These are phyloP conservation scores for Antheraea assamensis DNA, from an alignment of 2,888 invertebrate species.

Conservation along the genomic window DNA sequence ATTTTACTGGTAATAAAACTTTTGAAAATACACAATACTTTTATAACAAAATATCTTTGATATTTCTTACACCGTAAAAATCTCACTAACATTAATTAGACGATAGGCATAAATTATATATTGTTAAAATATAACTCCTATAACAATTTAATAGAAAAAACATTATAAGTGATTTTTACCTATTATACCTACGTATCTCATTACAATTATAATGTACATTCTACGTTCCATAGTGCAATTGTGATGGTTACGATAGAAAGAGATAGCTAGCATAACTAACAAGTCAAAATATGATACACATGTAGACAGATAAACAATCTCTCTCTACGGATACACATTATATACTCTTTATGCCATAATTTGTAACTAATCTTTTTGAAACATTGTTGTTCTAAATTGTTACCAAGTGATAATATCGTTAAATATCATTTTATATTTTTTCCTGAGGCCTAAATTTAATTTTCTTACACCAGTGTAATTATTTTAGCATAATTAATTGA, in stretches of 20 bases:
- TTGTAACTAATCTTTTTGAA: neutral
- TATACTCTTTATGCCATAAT: neutral
- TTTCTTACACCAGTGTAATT: neutral
- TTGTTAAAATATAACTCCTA: neutral
- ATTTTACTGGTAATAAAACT: constrained; percentile 18
- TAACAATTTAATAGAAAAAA: neutral
- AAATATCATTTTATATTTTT: neutral
- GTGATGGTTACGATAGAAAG: neutral
- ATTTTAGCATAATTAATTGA: neutral
- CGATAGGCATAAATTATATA: neutral
- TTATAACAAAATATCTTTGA: neutral
- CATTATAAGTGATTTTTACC: neutral
- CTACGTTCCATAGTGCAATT: neutral
- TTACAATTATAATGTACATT: neutral
- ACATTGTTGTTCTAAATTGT: neutral
- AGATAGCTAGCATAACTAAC: neutral
- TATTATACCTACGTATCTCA: neutral
- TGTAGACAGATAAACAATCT: too few species aligned
- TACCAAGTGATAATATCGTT: neutral
- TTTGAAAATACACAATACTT: neutral
- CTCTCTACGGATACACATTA: too few species aligned
- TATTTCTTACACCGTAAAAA: neutral
- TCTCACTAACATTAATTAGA: neutral
- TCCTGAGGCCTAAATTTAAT: neutral
- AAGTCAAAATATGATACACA: neutral